Conservation (phyloP, 2,113 vertebrate species). For the Platysternon megacephalum region DNA sequence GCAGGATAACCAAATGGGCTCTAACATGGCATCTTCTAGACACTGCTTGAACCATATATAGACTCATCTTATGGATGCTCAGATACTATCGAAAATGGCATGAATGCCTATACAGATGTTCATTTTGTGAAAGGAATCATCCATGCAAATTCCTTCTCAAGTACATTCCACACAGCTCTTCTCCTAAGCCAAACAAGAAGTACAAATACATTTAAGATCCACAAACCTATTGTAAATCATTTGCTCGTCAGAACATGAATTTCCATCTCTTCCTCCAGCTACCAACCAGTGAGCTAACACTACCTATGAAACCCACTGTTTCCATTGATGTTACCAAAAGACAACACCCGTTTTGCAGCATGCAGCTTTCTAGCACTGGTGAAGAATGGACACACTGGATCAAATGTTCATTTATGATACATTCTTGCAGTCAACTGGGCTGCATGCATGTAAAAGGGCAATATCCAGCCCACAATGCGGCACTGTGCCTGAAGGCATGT, state of each 20-base stretch:
- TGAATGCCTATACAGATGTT: not conserved
- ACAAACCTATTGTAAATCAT: not conserved
- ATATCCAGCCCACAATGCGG: fast-evolving
- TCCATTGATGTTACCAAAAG: fast-evolving
- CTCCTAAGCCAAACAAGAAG: conserved; percentile 46
- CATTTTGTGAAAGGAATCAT: conserved; percentile 14
- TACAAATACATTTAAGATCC: not conserved
- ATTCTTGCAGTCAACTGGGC: fast-evolving
- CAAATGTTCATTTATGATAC: fast-evolving
- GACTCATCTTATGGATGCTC: not conserved
- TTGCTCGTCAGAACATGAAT: conserved; percentile 63
- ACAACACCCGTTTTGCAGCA: fast-evolving
- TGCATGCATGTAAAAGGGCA: not conserved
- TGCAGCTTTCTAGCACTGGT: not conserved
- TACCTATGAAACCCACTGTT: not conserved
- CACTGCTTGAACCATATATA: not conserved
- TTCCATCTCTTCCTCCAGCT: not conserved
- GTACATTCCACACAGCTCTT: conserved; percentile 62
- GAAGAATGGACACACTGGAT: not conserved
- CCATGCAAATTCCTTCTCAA: conserved; percentile 69
- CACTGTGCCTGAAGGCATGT: not conserved
- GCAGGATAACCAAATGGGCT: not conserved
- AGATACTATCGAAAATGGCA: fast-evolving
- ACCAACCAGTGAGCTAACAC: not conserved
- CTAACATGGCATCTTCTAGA: not conserved